These are phyloP conservation scores for Pomatostomus ruficeps DNA, from an alignment of 2,113 vertebrate genomes.

Conservation along the genomic window DNA sequence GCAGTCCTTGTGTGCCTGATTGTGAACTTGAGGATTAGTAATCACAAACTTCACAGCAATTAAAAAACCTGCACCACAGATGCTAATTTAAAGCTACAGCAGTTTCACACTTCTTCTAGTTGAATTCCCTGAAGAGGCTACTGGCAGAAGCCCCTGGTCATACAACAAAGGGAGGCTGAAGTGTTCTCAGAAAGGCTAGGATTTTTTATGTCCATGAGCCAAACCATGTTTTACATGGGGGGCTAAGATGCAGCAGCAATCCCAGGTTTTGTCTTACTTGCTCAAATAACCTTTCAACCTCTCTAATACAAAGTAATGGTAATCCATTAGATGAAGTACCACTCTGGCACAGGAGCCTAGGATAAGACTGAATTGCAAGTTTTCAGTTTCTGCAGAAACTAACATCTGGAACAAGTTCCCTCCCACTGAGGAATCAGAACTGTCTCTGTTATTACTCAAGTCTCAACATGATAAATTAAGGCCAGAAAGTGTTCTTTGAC, in stretches of 20 bases:
- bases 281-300: neutral
- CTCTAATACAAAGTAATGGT: neutral
- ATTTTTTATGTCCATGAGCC: neutral
- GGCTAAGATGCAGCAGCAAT: neutral
- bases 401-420: slow-evolving; percentile 1
- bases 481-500: neutral
- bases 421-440: neutral
- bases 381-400: neutral
- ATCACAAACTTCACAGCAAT: neutral
- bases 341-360: neutral
- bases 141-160: neutral
- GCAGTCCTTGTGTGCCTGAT: neutral
- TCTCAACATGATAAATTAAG: neutral
- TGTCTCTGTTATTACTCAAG: neutral
- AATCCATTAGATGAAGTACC: neutral
- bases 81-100: neutral
- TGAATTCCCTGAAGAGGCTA: neutral
- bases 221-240: neutral
- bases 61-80: neutral
- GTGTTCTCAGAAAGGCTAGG: neutral
- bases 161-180: neutral
- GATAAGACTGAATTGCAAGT: neutral
- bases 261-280: neutral
- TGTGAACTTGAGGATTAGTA: neutral
- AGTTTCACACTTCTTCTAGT: neutral